phyloP scores from a whole-genome alignment of 2,797 vertebrate species.

The Rhadinocentrus ornatus region DNA sequence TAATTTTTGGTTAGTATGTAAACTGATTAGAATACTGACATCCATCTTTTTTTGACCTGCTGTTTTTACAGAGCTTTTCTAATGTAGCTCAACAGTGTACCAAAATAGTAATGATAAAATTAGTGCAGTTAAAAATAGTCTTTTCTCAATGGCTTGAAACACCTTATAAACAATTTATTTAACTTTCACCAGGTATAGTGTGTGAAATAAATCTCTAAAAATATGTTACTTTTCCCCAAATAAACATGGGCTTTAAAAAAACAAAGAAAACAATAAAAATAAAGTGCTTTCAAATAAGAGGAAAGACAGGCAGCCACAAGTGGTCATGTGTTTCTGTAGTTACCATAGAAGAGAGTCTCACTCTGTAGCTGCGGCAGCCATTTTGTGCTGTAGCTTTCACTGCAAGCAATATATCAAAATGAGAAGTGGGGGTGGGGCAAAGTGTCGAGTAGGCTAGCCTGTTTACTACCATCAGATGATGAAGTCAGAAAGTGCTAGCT shows the following conservation, averaged over 20 bases:
- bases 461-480: conserved; percentile 28
- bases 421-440: conserved; percentile 48
- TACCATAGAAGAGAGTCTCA: conserved; percentile 8
- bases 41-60: no score
- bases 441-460: conserved; percentile 45
- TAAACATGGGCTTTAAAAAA: background rate
- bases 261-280: no score
- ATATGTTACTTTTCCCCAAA: background rate
- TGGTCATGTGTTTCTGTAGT: background rate
- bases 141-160: background rate
- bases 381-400: conserved; percentile 70
- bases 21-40: no score
- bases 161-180: background rate
- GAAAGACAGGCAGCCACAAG: background rate
- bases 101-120: no score
- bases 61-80: no score
- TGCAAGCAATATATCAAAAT: conserved; percentile 47
- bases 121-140: background rate
- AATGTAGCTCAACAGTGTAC: no score
- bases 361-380: conserved; percentile 61
- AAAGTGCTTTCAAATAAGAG: background rate
- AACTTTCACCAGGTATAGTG: background rate
- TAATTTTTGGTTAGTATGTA: no score
- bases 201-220: background rate
- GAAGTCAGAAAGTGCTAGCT: conserved; percentile 14